Evolutionary conservation across 1,140 invertebrate genomes (phyloP), one percentile per base, ranked within the genome.

Genomic region (Gryllus bimaculatus): DNA sequence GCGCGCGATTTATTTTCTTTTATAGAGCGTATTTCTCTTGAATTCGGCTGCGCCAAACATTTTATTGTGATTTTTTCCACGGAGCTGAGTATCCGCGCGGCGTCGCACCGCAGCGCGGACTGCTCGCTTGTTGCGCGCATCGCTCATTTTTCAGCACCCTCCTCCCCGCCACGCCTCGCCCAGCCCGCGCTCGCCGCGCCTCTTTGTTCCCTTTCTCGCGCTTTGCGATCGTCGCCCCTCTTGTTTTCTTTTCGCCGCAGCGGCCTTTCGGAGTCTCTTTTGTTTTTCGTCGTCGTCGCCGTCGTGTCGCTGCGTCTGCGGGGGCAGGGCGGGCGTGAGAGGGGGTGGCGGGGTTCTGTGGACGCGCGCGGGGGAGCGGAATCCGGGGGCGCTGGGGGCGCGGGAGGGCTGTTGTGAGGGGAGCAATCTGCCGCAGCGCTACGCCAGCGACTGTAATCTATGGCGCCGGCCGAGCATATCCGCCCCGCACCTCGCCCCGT

Each of bases 11-110:
- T 66, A 66, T 66, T 66, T 66, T 66, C 2, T 66, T 66, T 7
- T 7, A 3, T 39, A 10, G 54, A 18, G 10, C 54, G 54, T n/a
- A n/a, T 3, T 66, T 66, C 18, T 66, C 54, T 39, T 66, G 54
- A 66, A 66, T 18, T 7, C 10, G 10, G 54, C 54, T 66, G 7
- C 54, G 54, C 54, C 54, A 66, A 66, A 18, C 54, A 66, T n/a
- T 66, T 66, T 66, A 66, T 66, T 66, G 54, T 66, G 54, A 66
- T 66, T 66, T 66, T 66, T 66, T 66, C 54, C 54, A 18, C 54
- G 54, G 54, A 66, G 7, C 54, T 2, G 18, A 7, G 26, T 2
- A 1, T 39, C 26, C 26, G 1, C 26, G 26, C 26, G 26, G 26
- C 1, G 26, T n/a, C 26, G 1, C 26, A 39, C 26, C 26, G 26